phyloP scores from a whole-genome alignment of 2,797 vertebrate genomes.

The Lagorchestes hirsutus region DNA sequence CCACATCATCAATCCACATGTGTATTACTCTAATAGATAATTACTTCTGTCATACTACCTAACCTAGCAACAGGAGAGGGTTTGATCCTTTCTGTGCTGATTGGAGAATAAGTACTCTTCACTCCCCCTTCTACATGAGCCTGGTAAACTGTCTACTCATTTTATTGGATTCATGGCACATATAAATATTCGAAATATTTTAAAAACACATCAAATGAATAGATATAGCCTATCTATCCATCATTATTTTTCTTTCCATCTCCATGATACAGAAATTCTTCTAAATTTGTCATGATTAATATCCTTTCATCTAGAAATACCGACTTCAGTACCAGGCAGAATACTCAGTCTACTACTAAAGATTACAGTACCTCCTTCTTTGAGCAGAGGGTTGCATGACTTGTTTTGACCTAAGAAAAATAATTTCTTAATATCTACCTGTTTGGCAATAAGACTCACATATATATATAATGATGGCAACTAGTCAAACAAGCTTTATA shows the following conservation, averaged over 20 bases:
- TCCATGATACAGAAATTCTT: neutral
- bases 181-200: neutral
- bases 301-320: neutral
- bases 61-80: neutral
- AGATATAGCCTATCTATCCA: neutral
- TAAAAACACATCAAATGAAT: neutral
- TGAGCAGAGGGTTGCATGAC: neutral
- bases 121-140: neutral
- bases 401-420: neutral
- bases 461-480: too few species aligned
- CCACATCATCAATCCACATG: neutral
- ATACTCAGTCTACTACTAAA: too few species aligned
- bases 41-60: neutral
- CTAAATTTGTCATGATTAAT: neutral
- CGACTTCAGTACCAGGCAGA: too few species aligned
- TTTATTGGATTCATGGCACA: neutral
- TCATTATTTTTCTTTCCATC: neutral
- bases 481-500: neutral
- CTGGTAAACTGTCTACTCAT: neutral
- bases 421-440: neutral
- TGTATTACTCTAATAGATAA: neutral
- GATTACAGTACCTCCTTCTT: too few species aligned
- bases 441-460: neutral
- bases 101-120: too few species aligned
- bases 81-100: neutral